A percentile compares a stretch with the other conserved stretches of the same genome.
These are phyloP conservation scores for Eumeta japonica DNA, from an alignment of 1,140 invertebrate genomes.

Conservation along the genomic window DNA sequence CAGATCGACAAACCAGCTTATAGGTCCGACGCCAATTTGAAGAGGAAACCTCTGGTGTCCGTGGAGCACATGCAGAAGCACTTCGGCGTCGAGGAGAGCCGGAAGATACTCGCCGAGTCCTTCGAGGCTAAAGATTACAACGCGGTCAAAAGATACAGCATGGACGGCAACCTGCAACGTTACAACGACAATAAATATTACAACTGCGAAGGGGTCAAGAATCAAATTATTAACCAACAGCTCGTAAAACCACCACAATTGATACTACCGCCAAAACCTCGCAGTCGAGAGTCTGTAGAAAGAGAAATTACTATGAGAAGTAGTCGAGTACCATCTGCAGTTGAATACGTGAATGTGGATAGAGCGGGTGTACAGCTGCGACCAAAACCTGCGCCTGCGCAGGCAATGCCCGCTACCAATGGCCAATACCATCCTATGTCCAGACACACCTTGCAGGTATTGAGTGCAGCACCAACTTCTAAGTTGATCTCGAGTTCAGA, in stretches of 20 bases:
- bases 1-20: too few relatives aligned
- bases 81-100: conserved; percentile 45
- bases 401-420: conserved; percentile 34
- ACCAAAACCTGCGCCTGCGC: conserved; percentile 39
- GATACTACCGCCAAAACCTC: conserved; percentile 38
- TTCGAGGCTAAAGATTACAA: conserved; percentile 20
- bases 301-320: conserved; percentile 51
- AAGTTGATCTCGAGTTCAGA: conserved; percentile 68
- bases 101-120: conserved; percentile 41
- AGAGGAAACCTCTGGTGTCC: conserved; percentile 45
- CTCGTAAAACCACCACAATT: conserved; percentile 25
- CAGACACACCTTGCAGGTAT: conserved; percentile 72
- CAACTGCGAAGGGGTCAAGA: too few relatives aligned
- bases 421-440: conserved; percentile 67
- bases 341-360: conserved; percentile 56
- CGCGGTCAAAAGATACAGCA: conserved; percentile 11
- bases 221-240: too few relatives aligned
- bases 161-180: too few relatives aligned
- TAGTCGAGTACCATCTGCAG: conserved; percentile 63
- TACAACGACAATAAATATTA: background rate
- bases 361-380: conserved; percentile 50
- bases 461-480: conserved; percentile 75
- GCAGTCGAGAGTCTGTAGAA: conserved; percentile 39
- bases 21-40: conserved; percentile 30
- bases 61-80: conserved; percentile 48